These are phyloP conservation scores for Forbesichthys papilliferus DNA, from an alignment of 2,113 vertebrate genomes.

Conservation along the genomic window DNA sequence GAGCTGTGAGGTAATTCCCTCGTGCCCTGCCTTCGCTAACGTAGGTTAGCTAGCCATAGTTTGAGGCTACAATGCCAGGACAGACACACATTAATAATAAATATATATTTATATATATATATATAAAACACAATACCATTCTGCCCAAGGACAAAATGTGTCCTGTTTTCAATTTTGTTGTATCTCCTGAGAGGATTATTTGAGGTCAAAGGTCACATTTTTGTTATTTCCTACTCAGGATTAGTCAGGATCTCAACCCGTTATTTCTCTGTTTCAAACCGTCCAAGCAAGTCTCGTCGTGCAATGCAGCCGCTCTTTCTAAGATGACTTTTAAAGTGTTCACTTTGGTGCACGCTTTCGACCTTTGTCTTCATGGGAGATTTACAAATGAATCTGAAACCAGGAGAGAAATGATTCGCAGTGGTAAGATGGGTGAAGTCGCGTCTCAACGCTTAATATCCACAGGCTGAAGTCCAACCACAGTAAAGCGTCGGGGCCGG, in stretches of 20 bases:
- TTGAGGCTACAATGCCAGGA: neutral
- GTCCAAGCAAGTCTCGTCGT: constrained; percentile 6
- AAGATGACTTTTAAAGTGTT: constrained; percentile 19
- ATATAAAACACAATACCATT: constrained; percentile 12
- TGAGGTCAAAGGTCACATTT: neutral
- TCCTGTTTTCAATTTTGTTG: neutral
- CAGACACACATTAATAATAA: constrained; percentile 20
- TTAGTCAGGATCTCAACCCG: constrained; percentile 17
- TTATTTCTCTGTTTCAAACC: neutral
- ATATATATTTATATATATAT: constrained; percentile 25
- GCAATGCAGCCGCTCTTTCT: constrained; percentile 20
- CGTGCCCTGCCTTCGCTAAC: constrained; percentile 58
- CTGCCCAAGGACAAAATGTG: constrained; percentile 35
- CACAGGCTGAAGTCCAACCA: constrained; percentile 35
- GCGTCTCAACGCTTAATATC: constrained; percentile 49
- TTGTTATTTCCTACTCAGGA: constrained; percentile 11
- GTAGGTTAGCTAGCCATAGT: constrained; percentile 53
- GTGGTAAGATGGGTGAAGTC: constrained; percentile 42
- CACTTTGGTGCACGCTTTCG: constrained; percentile 41
- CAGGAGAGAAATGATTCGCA: constrained; percentile 49
- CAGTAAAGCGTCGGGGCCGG: constrained; percentile 16
- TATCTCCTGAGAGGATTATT: neutral
- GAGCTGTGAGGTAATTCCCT: constrained; percentile 73
- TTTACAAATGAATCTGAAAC: constrained; percentile 59
- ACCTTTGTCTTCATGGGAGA: constrained; percentile 48